Percentiles rank a stretch among this genome's conserved stretches.
phyloP scores from a whole-genome alignment of 2,797 vertebrate species.

The Sebastes hopkinsi region DNA sequence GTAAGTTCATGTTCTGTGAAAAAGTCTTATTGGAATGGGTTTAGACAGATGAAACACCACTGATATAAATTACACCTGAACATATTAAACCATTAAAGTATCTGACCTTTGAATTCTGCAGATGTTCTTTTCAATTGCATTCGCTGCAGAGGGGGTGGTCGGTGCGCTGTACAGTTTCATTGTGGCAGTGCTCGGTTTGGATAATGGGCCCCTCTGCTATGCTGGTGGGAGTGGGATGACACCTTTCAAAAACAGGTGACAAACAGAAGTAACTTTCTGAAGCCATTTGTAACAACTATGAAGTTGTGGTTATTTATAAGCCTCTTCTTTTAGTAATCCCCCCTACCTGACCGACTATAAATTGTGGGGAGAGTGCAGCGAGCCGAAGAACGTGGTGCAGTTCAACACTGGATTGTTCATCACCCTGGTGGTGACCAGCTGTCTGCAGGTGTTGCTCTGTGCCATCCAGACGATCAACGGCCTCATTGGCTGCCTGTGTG shows the following conservation, averaged over 20 bases:
- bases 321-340: conserved; percentile 36
- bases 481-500: conserved; percentile 80
- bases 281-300: neutral
- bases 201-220: conserved; percentile 75
- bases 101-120: conserved; percentile 42
- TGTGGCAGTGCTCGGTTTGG: conserved; percentile 71
- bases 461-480: conserved; percentile 79
- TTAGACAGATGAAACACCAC: neutral
- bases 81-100: neutral
- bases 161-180: conserved; percentile 78
- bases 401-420: conserved; percentile 81
- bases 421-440: conserved; percentile 63
- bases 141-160: conserved; percentile 71
- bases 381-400: conserved; percentile 71
- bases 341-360: conserved; percentile 56
- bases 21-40: neutral
- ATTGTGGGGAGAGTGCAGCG: conserved; percentile 37
- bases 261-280: neutral
- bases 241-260: conserved; percentile 65
- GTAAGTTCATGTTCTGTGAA: no score
- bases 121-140: conserved; percentile 84
- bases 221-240: rapidly evolving
- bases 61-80: neutral
- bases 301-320: neutral
- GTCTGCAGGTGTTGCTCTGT: conserved; percentile 75